Percentiles rank a stretch among this genome's conserved stretches.
These are phyloP conservation scores for Chloromyia formosa DNA, from an alignment of 2,888 invertebrate genomes.

Conservation along the genomic window DNA sequence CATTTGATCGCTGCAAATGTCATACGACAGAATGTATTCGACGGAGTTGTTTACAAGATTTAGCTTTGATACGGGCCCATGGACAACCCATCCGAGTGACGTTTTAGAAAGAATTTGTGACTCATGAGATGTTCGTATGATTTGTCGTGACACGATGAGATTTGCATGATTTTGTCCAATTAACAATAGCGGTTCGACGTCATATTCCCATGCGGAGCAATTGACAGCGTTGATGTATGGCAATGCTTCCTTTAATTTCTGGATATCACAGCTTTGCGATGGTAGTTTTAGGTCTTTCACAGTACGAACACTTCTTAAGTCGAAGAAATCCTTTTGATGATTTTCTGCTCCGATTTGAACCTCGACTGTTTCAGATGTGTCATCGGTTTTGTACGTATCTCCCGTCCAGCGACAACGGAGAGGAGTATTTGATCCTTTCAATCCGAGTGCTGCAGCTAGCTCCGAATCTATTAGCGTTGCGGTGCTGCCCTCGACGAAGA, in stretches of 20 bases:
- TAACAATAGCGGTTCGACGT: background rate
- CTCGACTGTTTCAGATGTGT: background rate
- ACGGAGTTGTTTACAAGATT: background rate
- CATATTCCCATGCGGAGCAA: background rate
- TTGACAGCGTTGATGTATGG: background rate
- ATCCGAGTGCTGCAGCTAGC: background rate
- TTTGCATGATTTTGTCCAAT: background rate
- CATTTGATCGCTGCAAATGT: background rate
- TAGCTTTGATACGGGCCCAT: background rate
- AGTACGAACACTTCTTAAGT: background rate
- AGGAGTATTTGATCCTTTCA: background rate
- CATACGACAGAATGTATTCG: background rate
- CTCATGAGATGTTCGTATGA: background rate
- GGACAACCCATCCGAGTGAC: background rate
- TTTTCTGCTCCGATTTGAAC: conserved; percentile 1
- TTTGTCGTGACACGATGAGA: background rate
- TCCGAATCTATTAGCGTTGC: background rate
- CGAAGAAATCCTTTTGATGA: background rate
- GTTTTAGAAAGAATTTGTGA: background rate
- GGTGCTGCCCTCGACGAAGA: background rate
- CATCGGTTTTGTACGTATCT: background rate
- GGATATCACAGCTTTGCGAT: background rate
- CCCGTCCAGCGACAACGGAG: background rate
- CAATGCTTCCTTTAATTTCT: background rate
- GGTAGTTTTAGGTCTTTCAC: background rate